phyloP scores from a whole-genome alignment of 2,113 vertebrate species.

The Camelus bactrianus region DNA sequence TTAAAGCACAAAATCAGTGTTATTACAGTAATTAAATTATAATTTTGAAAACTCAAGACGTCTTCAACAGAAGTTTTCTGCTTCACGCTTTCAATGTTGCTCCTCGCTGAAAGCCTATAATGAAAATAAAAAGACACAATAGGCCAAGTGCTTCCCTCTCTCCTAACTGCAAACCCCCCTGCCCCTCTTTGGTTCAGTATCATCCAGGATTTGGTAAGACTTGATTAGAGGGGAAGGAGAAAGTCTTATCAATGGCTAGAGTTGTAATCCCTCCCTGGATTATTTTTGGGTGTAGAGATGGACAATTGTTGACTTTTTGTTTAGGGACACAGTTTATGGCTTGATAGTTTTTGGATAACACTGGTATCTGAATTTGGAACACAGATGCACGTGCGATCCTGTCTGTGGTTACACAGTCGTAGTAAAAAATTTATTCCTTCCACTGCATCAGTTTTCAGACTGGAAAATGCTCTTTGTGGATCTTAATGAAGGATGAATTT shows the following conservation, averaged over 20 bases:
- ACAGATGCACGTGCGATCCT: background rate
- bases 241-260: background rate
- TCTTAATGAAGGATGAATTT: background rate
- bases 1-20: background rate
- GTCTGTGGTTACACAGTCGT: background rate
- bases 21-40: background rate
- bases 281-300: background rate
- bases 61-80: background rate
- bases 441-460: background rate
- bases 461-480: background rate
- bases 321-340: background rate
- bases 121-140: background rate
- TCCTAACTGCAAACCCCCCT: background rate
- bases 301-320: background rate
- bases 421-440: background rate
- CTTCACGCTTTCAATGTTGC: background rate
- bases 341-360: background rate
- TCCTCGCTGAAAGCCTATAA: background rate
- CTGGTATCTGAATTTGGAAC: background rate
- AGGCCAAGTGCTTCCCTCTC: background rate
- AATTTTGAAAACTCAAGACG: background rate
- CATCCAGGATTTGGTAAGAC: background rate
- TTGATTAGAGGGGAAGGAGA: background rate
- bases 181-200: background rate
- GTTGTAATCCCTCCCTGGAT: background rate